phyloP scores from a whole-genome alignment of 2,888 invertebrate genomes.

The Noctua janthe region DNA sequence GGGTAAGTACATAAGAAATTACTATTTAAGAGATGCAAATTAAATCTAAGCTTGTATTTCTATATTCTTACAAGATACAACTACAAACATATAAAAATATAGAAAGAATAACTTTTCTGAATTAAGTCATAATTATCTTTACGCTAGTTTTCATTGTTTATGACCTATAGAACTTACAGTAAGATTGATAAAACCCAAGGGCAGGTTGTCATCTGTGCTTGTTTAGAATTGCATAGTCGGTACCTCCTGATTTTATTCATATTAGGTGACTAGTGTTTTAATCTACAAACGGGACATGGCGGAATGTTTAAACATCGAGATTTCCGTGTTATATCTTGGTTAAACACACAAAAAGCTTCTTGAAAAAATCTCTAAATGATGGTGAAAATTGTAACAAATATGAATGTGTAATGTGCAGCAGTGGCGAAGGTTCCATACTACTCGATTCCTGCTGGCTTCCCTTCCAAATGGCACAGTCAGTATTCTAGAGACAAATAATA shows the following conservation, averaged over 20 bases:
- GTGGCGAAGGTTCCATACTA: no score
- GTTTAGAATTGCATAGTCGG: no score
- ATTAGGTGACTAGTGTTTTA: background rate
- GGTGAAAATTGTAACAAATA: background rate
- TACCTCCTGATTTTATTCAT: background rate
- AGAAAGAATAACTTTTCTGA: no score
- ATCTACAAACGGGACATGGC: background rate
- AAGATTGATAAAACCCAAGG: background rate
- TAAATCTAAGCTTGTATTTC: no score
- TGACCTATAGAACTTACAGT: slow-evolving; percentile 8
- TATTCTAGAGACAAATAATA: no score
- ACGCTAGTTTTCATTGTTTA: background rate
- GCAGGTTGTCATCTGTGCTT: background rate
- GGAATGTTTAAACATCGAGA: background rate
- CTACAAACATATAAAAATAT: no score
- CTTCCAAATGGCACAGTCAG: no score
- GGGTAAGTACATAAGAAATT: no score
- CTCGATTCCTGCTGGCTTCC: no score
- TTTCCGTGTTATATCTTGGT: background rate
- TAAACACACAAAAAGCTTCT: background rate
- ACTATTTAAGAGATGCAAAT: no score
- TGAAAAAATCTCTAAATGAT: background rate
- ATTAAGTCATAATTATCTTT: background rate
- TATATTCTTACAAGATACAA: no score
- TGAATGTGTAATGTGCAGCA: background rate